Evolutionary conservation across 2,888 invertebrate genomes (phyloP).

Genomic region (Elysia crispata): DNA sequence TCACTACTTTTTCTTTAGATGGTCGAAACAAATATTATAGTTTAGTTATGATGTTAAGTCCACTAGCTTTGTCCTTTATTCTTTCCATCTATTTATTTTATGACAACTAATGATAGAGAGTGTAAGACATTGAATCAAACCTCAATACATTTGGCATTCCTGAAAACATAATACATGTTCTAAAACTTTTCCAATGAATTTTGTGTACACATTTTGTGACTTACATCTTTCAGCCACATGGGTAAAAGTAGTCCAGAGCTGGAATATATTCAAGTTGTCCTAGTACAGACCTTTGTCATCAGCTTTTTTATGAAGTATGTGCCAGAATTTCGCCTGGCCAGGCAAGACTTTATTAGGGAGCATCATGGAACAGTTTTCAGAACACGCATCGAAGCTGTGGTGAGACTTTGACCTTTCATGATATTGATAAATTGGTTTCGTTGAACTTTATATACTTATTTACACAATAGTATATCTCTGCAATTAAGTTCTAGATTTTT

Average conservation of each 20-base stretch:
- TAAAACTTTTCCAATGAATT: not conserved
- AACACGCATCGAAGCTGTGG: constrained; percentile 36
- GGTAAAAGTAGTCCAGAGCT: constrained; percentile 36
- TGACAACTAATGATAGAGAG: not conserved
- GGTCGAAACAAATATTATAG: too few species aligned
- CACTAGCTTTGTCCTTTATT: too few species aligned
- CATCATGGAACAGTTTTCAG: constrained; percentile 40
- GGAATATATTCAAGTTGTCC: not conserved
- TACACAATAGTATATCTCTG: too few species aligned
- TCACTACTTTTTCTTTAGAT: too few species aligned
- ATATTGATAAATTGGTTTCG: too few species aligned
- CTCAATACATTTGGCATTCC: not conserved
- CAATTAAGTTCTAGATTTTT: too few species aligned
- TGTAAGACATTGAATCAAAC: too few species aligned
- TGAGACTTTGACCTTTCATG: too few species aligned
- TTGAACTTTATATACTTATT: too few species aligned
- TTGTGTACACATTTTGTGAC: not conserved
- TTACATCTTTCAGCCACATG: constrained; percentile 31
- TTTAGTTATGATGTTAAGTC: too few species aligned
- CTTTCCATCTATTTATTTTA: not conserved
- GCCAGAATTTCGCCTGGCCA: constrained; percentile 10
- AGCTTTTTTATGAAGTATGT: constrained; percentile 41
- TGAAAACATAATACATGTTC: not conserved
- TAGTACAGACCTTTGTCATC: constrained; percentile 16
- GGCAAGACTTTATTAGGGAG: constrained; percentile 37